Conservation (phyloP, 2,888 invertebrate genomes). For the Oscheius sp. region DNA sequence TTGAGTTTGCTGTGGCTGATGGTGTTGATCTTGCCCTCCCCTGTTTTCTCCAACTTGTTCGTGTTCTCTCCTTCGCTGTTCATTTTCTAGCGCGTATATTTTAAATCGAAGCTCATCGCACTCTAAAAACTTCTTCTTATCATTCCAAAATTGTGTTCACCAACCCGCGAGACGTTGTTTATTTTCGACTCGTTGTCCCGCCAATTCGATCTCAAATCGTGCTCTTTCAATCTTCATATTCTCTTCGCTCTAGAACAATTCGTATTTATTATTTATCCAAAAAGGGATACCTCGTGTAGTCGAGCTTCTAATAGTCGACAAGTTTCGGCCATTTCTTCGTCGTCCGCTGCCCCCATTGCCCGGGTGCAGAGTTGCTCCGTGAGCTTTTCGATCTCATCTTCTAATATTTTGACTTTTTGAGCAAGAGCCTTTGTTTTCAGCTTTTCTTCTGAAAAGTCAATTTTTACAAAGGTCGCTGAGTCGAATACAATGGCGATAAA, state of each 20-base stretch:
- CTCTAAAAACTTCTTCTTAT: not conserved
- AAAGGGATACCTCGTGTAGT: slow-evolving; percentile 24
- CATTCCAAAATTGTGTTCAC: not conserved
- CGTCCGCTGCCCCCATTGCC: slow-evolving; percentile 43
- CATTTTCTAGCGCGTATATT: not conserved
- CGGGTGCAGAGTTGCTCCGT: slow-evolving; percentile 56
- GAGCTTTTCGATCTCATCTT: slow-evolving; percentile 66
- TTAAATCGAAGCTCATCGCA: slow-evolving; percentile 13
- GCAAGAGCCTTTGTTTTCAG: slow-evolving; percentile 67
- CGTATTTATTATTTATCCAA: not conserved
- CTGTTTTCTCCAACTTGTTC: not conserved
- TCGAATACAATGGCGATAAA: too few relatives aligned
- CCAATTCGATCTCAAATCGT: slow-evolving; percentile 30
- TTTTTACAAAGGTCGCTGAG: too few relatives aligned
- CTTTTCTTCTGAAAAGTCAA: slow-evolving; percentile 59
- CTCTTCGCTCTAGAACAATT: slow-evolving; percentile 21
- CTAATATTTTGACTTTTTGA: slow-evolving; percentile 64
- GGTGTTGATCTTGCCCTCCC: too few relatives aligned
- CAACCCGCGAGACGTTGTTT: slow-evolving; percentile 8
- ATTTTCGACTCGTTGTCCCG: slow-evolving; percentile 9
- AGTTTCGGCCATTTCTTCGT: slow-evolving; percentile 33
- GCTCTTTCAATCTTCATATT: slow-evolving; percentile 9
- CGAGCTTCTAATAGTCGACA: slow-evolving; percentile 29
- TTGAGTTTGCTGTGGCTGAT: slow-evolving; percentile 16
- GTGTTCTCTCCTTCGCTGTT: not conserved